These are phyloP conservation scores for Cotesia typhae DNA, from an alignment of 1,140 invertebrate species.

Conservation along the genomic window DNA sequence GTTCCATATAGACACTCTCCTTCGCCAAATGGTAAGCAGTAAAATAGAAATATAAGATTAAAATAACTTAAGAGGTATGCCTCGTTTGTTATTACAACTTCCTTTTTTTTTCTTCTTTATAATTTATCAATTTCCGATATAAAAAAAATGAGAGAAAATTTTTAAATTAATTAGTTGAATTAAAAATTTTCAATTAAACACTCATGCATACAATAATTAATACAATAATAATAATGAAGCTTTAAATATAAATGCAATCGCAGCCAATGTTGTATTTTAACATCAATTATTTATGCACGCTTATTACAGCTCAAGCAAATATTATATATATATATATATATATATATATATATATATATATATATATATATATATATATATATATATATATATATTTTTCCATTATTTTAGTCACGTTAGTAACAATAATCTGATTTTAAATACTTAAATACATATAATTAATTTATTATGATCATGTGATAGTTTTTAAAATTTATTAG, in stretches of 20 bases:
- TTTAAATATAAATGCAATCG: conserved; percentile 9
- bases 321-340: no score
- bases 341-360: no score
- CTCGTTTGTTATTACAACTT: not conserved
- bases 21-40: conserved; percentile 57
- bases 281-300: not conserved
- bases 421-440: not conserved
- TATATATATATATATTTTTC: no score
- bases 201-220: conserved; percentile 15
- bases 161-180: no score
- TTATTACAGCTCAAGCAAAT: no score
- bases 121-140: not conserved
- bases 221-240: conserved; percentile 3
- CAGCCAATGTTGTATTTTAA: not conserved
- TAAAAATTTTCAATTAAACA: not conserved
- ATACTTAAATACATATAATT: not conserved
- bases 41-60: conserved; percentile 43
- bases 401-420: not conserved
- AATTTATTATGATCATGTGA: not conserved
- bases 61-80: conserved; percentile 28
- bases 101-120: conserved; percentile 22
- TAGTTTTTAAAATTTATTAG: not conserved
- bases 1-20: conserved; percentile 57
- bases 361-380: no score
- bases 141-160: not conserved